Conservation (phyloP, 2,888 invertebrate genomes). For the Dioctria rufipes region DNA sequence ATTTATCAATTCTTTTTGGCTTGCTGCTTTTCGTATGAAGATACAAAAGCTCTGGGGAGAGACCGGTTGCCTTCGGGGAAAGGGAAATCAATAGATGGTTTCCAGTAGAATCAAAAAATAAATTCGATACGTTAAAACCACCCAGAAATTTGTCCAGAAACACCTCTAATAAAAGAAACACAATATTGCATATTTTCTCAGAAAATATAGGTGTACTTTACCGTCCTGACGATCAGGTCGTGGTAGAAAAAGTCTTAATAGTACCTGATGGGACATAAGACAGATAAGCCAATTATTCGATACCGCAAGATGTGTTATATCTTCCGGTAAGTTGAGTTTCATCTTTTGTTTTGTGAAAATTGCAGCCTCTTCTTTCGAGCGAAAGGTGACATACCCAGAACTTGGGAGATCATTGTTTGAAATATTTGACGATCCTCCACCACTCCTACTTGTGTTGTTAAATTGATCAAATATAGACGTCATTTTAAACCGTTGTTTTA, state of each 20-base stretch:
- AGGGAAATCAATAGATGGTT: slow-evolving; percentile 85
- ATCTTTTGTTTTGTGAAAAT: slow-evolving; percentile 91
- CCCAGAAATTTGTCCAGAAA: slow-evolving; percentile 67
- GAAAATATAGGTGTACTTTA: slow-evolving; percentile 65
- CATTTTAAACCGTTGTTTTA: slow-evolving; percentile 73
- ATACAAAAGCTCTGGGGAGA: slow-evolving; percentile 84
- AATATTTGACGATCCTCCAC: slow-evolving; percentile 64
- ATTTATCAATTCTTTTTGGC: slow-evolving; percentile 75
- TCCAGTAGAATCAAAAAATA: slow-evolving; percentile 85
- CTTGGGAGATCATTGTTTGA: slow-evolving; percentile 70
- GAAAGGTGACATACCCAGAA: slow-evolving; percentile 74
- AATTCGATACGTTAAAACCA: slow-evolving; percentile 67
- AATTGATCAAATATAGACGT: slow-evolving; percentile 89
- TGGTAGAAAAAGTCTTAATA: slow-evolving; percentile 86
- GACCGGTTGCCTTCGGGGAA: slow-evolving; percentile 72
- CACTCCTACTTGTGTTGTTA: slow-evolving; percentile 81
- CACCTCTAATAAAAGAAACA: slow-evolving; percentile 63
- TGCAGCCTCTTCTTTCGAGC: slow-evolving; percentile 81
- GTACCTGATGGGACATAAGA: slow-evolving; percentile 85
- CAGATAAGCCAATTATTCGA: slow-evolving; percentile 87
- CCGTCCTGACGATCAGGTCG: slow-evolving; percentile 85
- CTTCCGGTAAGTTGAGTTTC: slow-evolving; percentile 83
- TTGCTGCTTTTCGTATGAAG: slow-evolving; percentile 84
- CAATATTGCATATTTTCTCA: not conserved
- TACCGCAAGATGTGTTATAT: slow-evolving; percentile 85